A percentile compares a stretch with the other conserved stretches of the same genome.
Conservation (phyloP, 2,888 invertebrate species). For the Miltochrista miniata region DNA sequence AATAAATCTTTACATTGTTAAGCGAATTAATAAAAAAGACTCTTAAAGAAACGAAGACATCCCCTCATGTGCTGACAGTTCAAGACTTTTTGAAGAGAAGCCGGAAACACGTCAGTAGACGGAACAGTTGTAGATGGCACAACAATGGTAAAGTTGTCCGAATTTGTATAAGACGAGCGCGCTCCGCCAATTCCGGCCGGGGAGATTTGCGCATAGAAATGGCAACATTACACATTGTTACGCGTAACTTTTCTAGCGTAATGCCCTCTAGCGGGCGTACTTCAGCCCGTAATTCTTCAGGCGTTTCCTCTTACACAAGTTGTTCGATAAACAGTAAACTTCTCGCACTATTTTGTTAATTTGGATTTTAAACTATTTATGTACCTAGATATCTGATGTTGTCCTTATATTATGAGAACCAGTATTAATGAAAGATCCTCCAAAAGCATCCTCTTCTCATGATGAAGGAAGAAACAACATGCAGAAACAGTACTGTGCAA, state of each 20-base stretch:
- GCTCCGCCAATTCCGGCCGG: conserved; percentile 64
- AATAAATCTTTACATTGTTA: conserved; percentile 66
- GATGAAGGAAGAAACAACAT: too few species aligned
- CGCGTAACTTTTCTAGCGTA: conserved; percentile 75
- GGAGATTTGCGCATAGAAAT: conserved; percentile 78
- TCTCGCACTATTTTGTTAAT: conserved; percentile 34
- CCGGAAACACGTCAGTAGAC: conserved; percentile 77
- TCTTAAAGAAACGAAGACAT: conserved; percentile 74
- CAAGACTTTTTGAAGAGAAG: conserved; percentile 78
- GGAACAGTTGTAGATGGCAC: conserved; percentile 79
- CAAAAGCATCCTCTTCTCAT: too few species aligned
- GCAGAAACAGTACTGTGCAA: too few species aligned
- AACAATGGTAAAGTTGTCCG: conserved; percentile 72
- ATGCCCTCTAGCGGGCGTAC: conserved; percentile 68
- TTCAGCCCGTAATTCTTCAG: conserved; percentile 64
- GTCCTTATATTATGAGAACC: too few species aligned
- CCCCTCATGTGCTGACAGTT: conserved; percentile 75
- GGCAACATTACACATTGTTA: conserved; percentile 81
- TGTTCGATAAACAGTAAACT: conserved; percentile 62
- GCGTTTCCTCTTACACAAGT: conserved; percentile 62
- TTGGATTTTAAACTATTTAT: conserved; percentile 17
- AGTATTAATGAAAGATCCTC: too few species aligned
- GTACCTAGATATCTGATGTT: too few species aligned
- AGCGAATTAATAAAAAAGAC: conserved; percentile 71
- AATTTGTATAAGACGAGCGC: conserved; percentile 54